Evolutionary conservation across 2,113 vertebrate genomes (phyloP).

Genomic region (Nothoprocta perdicaria): DNA sequence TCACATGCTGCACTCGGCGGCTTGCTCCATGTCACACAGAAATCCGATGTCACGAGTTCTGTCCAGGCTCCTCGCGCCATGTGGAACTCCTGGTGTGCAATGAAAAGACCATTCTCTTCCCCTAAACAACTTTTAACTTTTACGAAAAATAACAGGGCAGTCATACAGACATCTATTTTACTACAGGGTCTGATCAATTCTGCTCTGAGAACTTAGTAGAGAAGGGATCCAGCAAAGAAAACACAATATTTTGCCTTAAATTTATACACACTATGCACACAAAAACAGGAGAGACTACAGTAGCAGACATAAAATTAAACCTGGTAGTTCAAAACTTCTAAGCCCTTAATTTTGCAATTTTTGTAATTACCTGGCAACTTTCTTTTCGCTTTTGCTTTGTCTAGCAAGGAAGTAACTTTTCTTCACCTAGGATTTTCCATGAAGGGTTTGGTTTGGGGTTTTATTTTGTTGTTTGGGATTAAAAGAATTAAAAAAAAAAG

Average conservation of each 20-base stretch:
- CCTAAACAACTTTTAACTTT: background rate
- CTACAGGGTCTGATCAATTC: background rate
- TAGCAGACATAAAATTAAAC: background rate
- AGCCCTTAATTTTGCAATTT: background rate
- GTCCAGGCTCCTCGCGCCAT: background rate
- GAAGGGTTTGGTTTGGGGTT: constrained; percentile 21
- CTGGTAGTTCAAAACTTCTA: background rate
- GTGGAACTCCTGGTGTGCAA: background rate
- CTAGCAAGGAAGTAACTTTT: background rate
- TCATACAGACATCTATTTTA: background rate
- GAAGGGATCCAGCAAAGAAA: background rate
- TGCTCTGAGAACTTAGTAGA: background rate
- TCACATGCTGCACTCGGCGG: background rate
- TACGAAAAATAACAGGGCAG: background rate
- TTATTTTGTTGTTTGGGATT: constrained; percentile 26
- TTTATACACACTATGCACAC: background rate
- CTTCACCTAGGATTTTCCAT: background rate
- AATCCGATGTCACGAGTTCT: background rate
- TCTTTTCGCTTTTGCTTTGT: background rate
- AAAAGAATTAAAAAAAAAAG: constrained; percentile 35
- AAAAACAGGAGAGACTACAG: background rate
- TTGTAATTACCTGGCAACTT: background rate
- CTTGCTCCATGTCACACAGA: background rate
- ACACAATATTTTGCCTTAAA: background rate
- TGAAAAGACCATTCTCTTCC: fast-evolving